Conservation (phyloP, 2,797 vertebrate genomes). For the Pseudochirops corinnae region DNA sequence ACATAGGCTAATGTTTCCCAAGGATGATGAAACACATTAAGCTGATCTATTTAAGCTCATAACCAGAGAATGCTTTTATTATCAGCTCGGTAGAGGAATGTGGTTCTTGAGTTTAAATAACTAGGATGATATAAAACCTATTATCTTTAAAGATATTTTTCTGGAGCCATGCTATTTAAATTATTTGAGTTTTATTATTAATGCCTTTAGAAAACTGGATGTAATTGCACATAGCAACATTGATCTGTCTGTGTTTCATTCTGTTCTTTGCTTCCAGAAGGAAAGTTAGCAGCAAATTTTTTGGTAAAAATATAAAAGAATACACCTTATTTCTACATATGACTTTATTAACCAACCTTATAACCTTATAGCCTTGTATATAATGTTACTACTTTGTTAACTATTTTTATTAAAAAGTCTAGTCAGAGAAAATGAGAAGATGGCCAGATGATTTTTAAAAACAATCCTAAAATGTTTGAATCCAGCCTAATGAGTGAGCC, state of each 20-base stretch:
- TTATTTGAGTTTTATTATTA: conserved; percentile 49
- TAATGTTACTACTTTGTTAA: conserved; percentile 41
- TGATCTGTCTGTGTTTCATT: conserved; percentile 41
- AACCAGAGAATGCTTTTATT: conserved; percentile 20
- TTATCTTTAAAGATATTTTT: conserved; percentile 22
- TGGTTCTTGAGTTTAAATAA: conserved; percentile 48
- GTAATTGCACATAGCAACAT: conserved; percentile 52
- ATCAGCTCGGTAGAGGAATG: conserved; percentile 22
- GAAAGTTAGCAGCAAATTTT: conserved; percentile 14
- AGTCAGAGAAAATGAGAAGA: conserved; percentile 2
- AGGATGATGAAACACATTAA: conserved; percentile 41
- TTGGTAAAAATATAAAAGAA: conserved; percentile 35
- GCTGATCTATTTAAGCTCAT: conserved; percentile 9
- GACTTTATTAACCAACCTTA: conserved; percentile 23
- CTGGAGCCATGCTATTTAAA: conserved; percentile 20
- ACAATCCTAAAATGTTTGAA: conserved; percentile 15
- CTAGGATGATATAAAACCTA: conserved; percentile 27
- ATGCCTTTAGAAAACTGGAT: conserved; percentile 44
- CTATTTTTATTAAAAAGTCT: conserved; percentile 41
- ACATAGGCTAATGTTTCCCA: conserved; percentile 43
- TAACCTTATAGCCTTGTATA: conserved; percentile 41
- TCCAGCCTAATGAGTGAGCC: neutral
- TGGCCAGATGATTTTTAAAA: neutral
- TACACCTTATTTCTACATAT: conserved; percentile 50
- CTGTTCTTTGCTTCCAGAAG: conserved; percentile 3